These are phyloP conservation scores for Myiopsitta monachus DNA, from an alignment of 2,113 vertebrate species.

Conservation along the genomic window DNA sequence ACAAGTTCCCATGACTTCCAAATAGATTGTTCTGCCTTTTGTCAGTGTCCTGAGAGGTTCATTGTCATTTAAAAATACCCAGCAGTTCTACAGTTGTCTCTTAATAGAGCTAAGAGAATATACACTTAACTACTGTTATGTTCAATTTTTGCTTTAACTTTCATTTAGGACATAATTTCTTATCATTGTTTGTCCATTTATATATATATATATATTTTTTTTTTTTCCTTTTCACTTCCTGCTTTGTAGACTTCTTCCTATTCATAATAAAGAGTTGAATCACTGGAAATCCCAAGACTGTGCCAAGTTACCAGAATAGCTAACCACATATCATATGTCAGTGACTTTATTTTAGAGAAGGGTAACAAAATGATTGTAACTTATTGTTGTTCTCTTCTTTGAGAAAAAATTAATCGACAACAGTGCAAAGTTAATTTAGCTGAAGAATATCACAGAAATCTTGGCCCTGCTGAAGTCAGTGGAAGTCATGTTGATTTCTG, in stretches of 20 bases:
- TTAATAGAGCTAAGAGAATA: neutral
- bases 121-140: neutral
- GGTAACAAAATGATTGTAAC: constrained; percentile 9
- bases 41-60: neutral
- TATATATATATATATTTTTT: neutral
- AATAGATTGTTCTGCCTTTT: constrained; percentile 2
- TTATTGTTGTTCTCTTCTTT: neutral
- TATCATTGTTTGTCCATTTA: neutral
- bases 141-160: neutral
- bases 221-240: constrained; percentile 34
- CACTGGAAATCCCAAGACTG: constrained; percentile 57
- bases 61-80: constrained; percentile 1
- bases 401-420: neutral
- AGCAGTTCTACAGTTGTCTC: neutral
- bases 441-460: neutral
- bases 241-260: constrained; percentile 49
- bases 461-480: neutral
- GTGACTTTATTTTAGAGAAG: constrained; percentile 38
- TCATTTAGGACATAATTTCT: constrained; percentile 1
- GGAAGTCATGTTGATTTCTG: neutral
- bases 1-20: neutral
- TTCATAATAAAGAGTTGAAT: constrained; percentile 54
- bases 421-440: neutral
- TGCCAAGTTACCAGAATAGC: constrained; percentile 40
- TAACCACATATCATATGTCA: constrained; percentile 49